Evolutionary conservation across 2,888 invertebrate species (phyloP), one percentile per base, ranked within the genome.

Genomic region (Serripes groenlandicus): DNA sequence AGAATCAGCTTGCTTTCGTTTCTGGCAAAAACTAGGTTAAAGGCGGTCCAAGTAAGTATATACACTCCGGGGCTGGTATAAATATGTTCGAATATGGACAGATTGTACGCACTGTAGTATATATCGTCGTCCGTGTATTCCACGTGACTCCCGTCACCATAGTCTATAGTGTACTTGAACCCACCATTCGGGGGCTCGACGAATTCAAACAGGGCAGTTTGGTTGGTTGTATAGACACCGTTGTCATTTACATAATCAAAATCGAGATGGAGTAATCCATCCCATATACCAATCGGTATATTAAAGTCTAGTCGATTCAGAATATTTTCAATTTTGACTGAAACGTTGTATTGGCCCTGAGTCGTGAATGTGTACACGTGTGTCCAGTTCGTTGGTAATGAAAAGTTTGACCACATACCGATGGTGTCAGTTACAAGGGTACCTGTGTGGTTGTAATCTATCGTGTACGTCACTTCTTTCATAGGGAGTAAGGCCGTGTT

Each of bases 221-320:
- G 78, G 54, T 86, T 83, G 7, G 86, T 86, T 15, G 81, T 79
- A 75, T 86, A 86, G 32, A 83, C 83, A 18, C 73, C 78, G 32
- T 60, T 72, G 7, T 73, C 78, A 35, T 78, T 69, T 3, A 72
- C 64, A 34, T 81, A 76, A 15, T 30, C 66, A 18, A 83, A 62
- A 11, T 74, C 58, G 11, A 86, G 52, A 9, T 70, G 66, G 30
- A 56, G 23, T n/a, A 86, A 56, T 0, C 78, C 62, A 49, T 83
- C 83, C 86, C 86, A 86, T 3, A 86, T 58, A 32, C 68, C 15
- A 18, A 83, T 60, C 15, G 23, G 52, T 23, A 78, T 52, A 15
- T 58, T 52, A 54, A 58, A 78, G 4, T 28, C 62, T 28, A 68
- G 18, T 21, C 9, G 28, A 30, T 83, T 78, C 18, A 86, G 60